Base-by-base conservation (phyloP, 2,797 vertebrate genomes). In the Chelonia mydas region DNA sequence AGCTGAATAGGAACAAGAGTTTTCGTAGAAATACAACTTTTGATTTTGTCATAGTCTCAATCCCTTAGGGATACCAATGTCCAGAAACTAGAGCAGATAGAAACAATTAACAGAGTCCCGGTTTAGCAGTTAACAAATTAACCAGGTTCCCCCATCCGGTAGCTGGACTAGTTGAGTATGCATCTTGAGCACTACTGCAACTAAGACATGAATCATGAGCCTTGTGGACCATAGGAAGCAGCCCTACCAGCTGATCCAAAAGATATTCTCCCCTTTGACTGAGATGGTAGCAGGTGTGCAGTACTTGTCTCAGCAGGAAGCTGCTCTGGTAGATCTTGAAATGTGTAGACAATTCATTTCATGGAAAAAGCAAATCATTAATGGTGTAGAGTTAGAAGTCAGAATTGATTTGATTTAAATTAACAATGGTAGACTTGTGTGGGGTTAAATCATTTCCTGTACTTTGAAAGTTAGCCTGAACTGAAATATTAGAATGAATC, bases 401-500 rank as follows among this genome's bases (percentile, higher is more conserved):
- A 15, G 41, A 19, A 81, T 45, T 45, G 53, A 81, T 68, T 47
- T 86, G 79, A 79, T 79, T 54, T 82, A 33, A 90, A 25, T 81
- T n/a, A 28, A 25, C 3, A 54, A 91, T 45, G 51, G 31, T 4
- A 3, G 54, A 17, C 45, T 33, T 81, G 21, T 86, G 19, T 83
- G 65, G 51, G 61, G n/a, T 81, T 49, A 51, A 74, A 27, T 81
- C 47, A 83, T 85, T 68, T 77, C 15, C 49, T 92, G 0, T 54
- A 93, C 72, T 95, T 86, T 84, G 55, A 7, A 53, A 68, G 74
- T 68, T 77, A 59, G 54, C 65, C 77, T 79, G 61, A 95, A 86
- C 84, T 89, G 28, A 84, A 93, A 47, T 7, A 41, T 19, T 37
- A 94, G 45, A 86, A 93, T 92, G 53, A 95, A 86, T 84, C 19